Evolutionary conservation across 2,888 invertebrate species (phyloP), one percentile per base, ranked within the genome.

Genomic region (Trisateles emortualis): DNA sequence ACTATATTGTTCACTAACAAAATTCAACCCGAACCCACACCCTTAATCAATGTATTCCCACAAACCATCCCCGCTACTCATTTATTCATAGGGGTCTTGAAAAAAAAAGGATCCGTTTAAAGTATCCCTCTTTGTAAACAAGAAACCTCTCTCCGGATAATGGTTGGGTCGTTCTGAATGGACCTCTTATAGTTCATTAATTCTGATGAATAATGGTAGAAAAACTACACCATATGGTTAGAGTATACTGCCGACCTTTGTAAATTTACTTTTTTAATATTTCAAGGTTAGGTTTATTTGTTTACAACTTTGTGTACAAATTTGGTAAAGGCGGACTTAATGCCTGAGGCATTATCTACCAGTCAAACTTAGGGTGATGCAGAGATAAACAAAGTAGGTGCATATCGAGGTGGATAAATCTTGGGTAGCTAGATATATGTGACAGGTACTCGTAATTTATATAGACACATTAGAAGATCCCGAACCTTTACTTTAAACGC

Each of bases 111-210:
- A 46, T 59, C 61, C 56, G 52, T 69, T 64, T 59, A 59, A 59
- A 71, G 56, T 67, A 45, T 55, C 60, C 64, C 53, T 50, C 52
- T 47, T 46, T 46, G 58, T 44, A 67, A 60, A 70, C 71, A 67
- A 32, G 36, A 16, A 33, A 5, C 41, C 46, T 64, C 65, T 59
- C 29, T 39, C 2, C 33, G 68, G 59, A 60, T 68, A 67, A 70
- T 60, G 49, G 26, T 48, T 16, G 26, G 35, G n/a, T 35, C 19
- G 19, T 24, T 2, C 38, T 68, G 60, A 70, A 64, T 55, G 32
- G 39, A 16, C 35, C 41, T 35, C 32, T 22, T 41, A 50, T 64
- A 60, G 67, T 67, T 54, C 60, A 64, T 67, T 68, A 56, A 70
- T 68, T 60, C 60, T 59, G 11, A 41, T 60, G 71, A 70, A 70